Evolutionary conservation across 1,140 invertebrate species (phyloP), one percentile per base, ranked within the genome.

Genomic region (Hyphantria cunea): DNA sequence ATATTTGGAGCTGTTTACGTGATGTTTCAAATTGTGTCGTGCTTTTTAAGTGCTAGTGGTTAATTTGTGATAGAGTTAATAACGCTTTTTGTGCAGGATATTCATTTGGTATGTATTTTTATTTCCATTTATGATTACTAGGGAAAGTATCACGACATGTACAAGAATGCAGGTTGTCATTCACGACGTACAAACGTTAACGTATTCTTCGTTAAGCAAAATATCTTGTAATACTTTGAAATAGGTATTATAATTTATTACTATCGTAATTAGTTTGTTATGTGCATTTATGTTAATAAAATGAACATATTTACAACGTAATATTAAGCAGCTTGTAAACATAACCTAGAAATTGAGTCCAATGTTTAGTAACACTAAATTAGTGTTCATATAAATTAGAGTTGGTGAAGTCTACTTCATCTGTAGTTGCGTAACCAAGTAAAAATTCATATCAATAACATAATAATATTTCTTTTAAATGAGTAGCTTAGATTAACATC

Each of bases 1-100:
- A 47, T 58, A 62, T 50, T 51, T 74, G 78, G 81, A 81, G 79
- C 76, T 89, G 86, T 86, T 87, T 87, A 87, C 81, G 78, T 84
- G 78, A 80, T 78, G 75, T 82, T 83, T 82, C 74, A 66, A 71
- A 74, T 63, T 74, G 74, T 82, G 79, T 76, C 70, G 68, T 76
- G 66, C 53, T 55, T 41, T 49, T 62, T 42, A 72, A 74, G 68
- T 80, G 68, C 59, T 73, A 9, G 58, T 64, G 68, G 63, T 47
- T 15, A 63, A 68, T 77, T 72, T 67, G 33, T 42, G 51, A 32
- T 55, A 31, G 14, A 41, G 54, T 42, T 66, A 51, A 44, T 14
- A 48, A 37, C 67, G 65, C 33, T 48, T 31, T 68, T 50, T 31
- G 14, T 61, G 51, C 49, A 59, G 51, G 39, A 56, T 39, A 63